Evolutionary conservation across 2,888 invertebrate species (phyloP).

Genomic region (Apoderus coryli): DNA sequence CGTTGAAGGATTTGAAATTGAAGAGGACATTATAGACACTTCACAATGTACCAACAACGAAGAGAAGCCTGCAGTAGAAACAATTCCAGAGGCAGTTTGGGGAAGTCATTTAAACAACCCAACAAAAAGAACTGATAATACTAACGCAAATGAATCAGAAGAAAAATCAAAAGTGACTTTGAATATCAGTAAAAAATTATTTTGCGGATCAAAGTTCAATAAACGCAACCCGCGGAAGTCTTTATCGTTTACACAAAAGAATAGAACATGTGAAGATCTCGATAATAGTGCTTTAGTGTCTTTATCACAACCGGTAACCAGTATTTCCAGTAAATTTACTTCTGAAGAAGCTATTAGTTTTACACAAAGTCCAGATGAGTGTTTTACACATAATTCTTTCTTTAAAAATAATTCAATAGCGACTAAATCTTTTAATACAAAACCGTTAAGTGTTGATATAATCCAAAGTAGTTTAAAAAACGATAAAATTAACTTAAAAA

Average conservation of each 20-base stretch:
- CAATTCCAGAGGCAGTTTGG: constrained; percentile 30
- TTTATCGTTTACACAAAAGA: constrained; percentile 29
- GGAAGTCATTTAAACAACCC: constrained; percentile 34
- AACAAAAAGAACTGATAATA: constrained; percentile 8
- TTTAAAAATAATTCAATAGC: constrained; percentile 12
- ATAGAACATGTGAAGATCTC: constrained; percentile 22
- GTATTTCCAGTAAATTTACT: constrained; percentile 15
- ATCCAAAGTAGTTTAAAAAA: constrained; percentile 15
- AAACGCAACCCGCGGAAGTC: constrained; percentile 67
- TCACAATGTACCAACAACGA: constrained; percentile 10
- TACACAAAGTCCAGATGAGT: constrained; percentile 11
- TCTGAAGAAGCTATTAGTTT: constrained; percentile 17
- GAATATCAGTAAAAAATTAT: constrained; percentile 34
- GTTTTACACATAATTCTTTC: too few species aligned
- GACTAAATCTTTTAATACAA: constrained; percentile 16
- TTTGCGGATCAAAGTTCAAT: constrained; percentile 50
- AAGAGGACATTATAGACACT: constrained; percentile 18
- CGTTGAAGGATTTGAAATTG: constrained; percentile 32
- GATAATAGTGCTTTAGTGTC: constrained; percentile 13
- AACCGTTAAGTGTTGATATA: constrained; percentile 18
- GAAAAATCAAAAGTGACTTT: constrained; percentile 20
- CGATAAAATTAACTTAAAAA: too few species aligned
- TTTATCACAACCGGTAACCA: constrained; percentile 18
- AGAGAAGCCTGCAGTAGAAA: constrained; percentile 8
- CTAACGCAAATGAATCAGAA: constrained; percentile 7